Percentiles rank a stretch among this genome's conserved stretches.
These are phyloP conservation scores for Mallotus villosus DNA, from an alignment of 2,797 vertebrate species.

Conservation along the genomic window DNA sequence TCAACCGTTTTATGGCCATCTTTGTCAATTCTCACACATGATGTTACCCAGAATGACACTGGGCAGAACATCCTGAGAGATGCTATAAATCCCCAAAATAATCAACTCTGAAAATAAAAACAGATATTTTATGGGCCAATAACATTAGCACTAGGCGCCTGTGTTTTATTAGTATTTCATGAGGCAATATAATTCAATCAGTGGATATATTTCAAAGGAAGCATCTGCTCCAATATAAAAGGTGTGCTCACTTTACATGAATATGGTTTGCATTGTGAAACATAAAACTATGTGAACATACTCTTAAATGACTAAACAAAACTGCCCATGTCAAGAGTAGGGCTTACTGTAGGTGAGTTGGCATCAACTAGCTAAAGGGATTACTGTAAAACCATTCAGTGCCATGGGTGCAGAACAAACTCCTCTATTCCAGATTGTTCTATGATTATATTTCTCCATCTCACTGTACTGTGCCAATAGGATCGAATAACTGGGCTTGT, in stretches of 20 bases:
- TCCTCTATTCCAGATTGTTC: conserved; percentile 23
- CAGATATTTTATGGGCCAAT: not conserved
- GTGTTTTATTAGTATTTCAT: not conserved
- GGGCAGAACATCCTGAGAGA: not conserved
- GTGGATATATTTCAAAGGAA: too few relatives aligned
- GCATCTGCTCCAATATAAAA: too few relatives aligned
- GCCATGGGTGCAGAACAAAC: conserved; percentile 43
- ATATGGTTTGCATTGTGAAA: too few relatives aligned
- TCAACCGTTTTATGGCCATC: conserved; percentile 9
- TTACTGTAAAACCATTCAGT: conserved; percentile 42
- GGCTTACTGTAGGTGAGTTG: conserved; percentile 56
- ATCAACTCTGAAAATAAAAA: not conserved
- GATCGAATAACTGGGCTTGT: too few relatives aligned
- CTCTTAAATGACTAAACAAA: conserved; percentile 18
- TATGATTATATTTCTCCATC: not conserved
- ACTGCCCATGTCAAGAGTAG: conserved; percentile 51
- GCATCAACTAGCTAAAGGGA: conserved; percentile 50
- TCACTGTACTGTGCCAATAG: not conserved
- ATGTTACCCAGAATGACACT: not conserved
- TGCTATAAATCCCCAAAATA: conserved; percentile 1
- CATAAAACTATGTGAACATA: too few relatives aligned
- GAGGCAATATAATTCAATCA: not conserved
- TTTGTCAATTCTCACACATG: not conserved
- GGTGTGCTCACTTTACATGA: too few relatives aligned
- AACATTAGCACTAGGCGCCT: not conserved